These are phyloP conservation scores for Drosophila biarmipes DNA, from an alignment of 1,140 invertebrate species.

Conservation along the genomic window DNA sequence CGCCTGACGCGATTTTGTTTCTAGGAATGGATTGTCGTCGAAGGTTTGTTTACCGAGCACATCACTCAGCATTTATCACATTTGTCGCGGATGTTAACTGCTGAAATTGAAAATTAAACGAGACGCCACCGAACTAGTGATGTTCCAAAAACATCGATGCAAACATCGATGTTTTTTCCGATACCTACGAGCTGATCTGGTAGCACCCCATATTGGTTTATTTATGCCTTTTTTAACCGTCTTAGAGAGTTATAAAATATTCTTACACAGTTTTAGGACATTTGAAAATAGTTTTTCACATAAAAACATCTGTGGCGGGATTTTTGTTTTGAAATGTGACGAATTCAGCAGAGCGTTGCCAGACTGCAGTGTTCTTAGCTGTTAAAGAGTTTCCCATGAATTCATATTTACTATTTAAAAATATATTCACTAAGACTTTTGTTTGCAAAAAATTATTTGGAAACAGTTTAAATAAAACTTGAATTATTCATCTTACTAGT, in stretches of 20 bases:
- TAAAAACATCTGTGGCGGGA: background rate
- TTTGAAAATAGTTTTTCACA: background rate
- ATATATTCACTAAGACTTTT: too few species aligned
- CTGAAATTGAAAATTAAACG: constrained; percentile 48
- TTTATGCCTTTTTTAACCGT: background rate
- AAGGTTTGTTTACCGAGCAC: constrained; percentile 8
- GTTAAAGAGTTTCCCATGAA: too few species aligned
- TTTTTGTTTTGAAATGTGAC: background rate
- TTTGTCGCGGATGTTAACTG: constrained; percentile 36
- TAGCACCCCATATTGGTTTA: background rate
- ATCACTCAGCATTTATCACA: constrained; percentile 16
- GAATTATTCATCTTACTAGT: background rate
- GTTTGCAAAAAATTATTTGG: background rate
- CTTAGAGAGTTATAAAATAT: fast-evolving
- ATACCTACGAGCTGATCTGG: constrained; percentile 9
- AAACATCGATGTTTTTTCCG: too few species aligned
- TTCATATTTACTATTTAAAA: too few species aligned
- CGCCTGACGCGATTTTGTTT: background rate
- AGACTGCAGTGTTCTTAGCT: background rate
- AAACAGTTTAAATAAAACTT: too few species aligned
- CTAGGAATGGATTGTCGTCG: background rate
- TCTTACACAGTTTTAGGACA: background rate
- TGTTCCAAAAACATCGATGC: too few species aligned
- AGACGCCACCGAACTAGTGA: constrained; percentile 64
- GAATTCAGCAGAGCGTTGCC: background rate